Base-by-base conservation (phyloP, 1,140 invertebrate species). In the Diabrotica undecimpunctata region DNA sequence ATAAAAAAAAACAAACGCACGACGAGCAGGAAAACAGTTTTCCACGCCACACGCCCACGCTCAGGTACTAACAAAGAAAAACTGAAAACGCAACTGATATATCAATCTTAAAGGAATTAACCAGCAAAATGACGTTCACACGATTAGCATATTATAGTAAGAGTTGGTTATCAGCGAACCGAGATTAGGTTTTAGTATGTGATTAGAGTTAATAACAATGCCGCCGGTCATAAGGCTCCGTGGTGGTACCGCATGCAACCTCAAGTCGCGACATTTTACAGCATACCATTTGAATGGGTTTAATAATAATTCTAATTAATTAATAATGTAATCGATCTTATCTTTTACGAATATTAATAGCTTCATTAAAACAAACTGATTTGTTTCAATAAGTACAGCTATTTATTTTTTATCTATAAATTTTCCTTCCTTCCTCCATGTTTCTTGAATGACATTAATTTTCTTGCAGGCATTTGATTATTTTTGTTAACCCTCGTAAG, bases 141-240 rank as follows among this genome's bases (percentile, higher is more conserved):
- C 4, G 41, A 46, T 46, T 46, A 46, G 41, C 41, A 46, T 46
- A 46, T 25, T 46, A 46, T 46, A 46, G 41, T 46, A 46, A 46
- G 2, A 46, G 41, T 46, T 46, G 8, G 41, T 46, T 46, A 46
- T 46, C 41, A 46, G n/a, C 3, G 4, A 10, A 25, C n/a, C 41
- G n/a, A 10, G 41, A 46, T 46, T 46, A 46, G 3, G 41, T 46
- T 46, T 46, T 46, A 46, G n/a, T 46, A 46, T 46, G n/a, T 46
- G 41, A 46, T 46, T 46, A 46, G 41, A 46, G 41, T 46, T 10
- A 46, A 46, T n/a, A 46, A 46, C 41, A n/a, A 46, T 46, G 41
- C 41, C n/a, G 8, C 8, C 4, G 41, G 41, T 46, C n/a, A 46
- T 46, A 46, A 46, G 41, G 41, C 41, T 46, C 41, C 8, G n/a